Evolutionary conservation across 1,140 invertebrate species (phyloP), one percentile per base, ranked within the genome.

Genomic region (Drosophila chauvacae): DNA sequence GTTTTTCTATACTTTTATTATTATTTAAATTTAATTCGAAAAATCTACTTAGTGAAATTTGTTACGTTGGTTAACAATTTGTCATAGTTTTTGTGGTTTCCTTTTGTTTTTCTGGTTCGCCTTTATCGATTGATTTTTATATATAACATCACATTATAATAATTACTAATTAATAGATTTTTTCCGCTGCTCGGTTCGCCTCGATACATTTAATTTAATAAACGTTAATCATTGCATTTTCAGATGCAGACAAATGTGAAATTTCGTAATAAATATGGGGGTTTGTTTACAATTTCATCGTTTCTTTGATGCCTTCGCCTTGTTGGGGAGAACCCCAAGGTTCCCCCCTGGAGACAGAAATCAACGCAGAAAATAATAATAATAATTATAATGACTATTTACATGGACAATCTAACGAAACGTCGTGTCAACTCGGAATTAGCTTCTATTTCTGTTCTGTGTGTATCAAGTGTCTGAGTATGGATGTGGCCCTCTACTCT

Each of bases 81-180:
- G 51, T 53, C 50, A 53, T 53, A 53, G 30, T 76, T 81, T 75
- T 23, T 85, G 55, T 77, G 74, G 77, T 75, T 68, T 45, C 16
- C 5, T 35, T 56, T 63, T 42, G 28, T 59, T 7, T 7, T 30
- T 30, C 64, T 74, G 51, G 16, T 50, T 61, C 63, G 41, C 73
- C 61, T 68, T 71, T 77, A 66, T 79, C 78, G 56, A 60, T 77
- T 61, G 77, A 74, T 77, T 83, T 85, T 77, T 91, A 91, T 88
- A 74, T 91, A 84, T 91, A 91, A 91, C 88, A 91, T 91, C 88
- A 91, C 88, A 91, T 91, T 91, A 91, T 87, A 91, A 87, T 91
- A 91, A 81, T 88, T 91, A 91, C 78, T 91, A 91, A 88, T 83
- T 78, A 86, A 81, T 91, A 91, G 76, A 77, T 73, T 80, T 63